phyloP scores from a whole-genome alignment of 1,140 invertebrate species.

The Parapsyche elsis region DNA sequence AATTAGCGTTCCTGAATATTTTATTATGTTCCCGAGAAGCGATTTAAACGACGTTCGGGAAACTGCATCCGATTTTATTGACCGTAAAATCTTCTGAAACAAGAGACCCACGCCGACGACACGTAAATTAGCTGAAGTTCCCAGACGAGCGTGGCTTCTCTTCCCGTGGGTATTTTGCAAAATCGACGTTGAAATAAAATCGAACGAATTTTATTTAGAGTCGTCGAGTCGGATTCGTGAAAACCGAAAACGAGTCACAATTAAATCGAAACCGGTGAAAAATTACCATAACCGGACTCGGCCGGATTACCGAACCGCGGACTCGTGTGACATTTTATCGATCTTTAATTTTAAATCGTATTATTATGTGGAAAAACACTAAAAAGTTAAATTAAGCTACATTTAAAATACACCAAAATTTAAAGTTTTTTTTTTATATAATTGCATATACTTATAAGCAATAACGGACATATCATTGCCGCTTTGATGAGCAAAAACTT shows the following conservation, averaged over 20 bases:
- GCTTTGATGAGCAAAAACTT: too few species aligned
- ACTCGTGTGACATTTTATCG: constrained; percentile 4
- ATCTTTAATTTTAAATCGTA: not conserved
- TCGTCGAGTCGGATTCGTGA: not conserved
- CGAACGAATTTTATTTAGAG: not conserved
- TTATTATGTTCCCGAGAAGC: too few species aligned
- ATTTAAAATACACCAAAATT: too few species aligned
- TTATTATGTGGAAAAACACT: too few species aligned
- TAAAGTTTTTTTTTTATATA: too few species aligned
- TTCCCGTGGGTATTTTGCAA: not conserved
- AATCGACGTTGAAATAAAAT: not conserved
- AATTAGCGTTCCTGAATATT: too few species aligned
- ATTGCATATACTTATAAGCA: too few species aligned
- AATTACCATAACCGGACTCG: constrained; percentile 31
- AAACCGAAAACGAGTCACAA: constrained; percentile 33
- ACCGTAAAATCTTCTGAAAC: constrained; percentile 29
- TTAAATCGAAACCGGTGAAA: constrained; percentile 14
- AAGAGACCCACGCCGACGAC: not conserved
- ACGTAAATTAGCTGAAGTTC: not conserved
- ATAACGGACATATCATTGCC: too few species aligned
- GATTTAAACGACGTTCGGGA: too few species aligned
- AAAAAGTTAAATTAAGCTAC: too few species aligned
- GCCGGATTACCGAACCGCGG: constrained; percentile 3
- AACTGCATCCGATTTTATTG: constrained; percentile 7
- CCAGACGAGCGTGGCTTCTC: too few species aligned